phyloP scores from a whole-genome alignment of 2,888 invertebrate species.

The Tipula confusa region DNA sequence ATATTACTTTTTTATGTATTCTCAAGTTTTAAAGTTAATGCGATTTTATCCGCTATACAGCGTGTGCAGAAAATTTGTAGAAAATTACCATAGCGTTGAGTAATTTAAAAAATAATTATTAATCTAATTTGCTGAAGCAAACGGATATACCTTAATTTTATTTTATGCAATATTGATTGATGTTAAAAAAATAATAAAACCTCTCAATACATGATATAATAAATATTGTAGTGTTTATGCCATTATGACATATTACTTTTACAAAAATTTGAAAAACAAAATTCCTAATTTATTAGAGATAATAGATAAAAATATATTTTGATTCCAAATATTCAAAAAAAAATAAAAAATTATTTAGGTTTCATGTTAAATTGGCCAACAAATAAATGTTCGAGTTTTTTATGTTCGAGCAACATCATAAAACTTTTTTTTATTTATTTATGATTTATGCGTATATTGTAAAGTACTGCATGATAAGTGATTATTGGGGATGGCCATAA shows the following conservation, averaged over 20 bases:
- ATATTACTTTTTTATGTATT: background rate
- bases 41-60: background rate
- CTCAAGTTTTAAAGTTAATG: background rate
- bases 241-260: too few species aligned
- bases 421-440: background rate
- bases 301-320: background rate
- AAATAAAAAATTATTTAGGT: background rate
- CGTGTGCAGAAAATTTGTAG: background rate
- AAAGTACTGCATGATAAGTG: background rate
- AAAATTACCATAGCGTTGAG: background rate
- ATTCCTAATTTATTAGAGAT: background rate
- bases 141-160: too few species aligned
- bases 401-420: background rate
- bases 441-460: background rate
- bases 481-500: background rate
- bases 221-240: too few species aligned
- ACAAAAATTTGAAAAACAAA: background rate
- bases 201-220: background rate
- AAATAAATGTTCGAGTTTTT: background rate
- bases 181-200: background rate
- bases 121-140: background rate
- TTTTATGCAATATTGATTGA: background rate
- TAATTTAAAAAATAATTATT: background rate
- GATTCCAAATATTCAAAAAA: background rate
- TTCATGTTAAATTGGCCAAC: constrained; percentile 4